A percentile compares a stretch with the other conserved stretches of the same genome.
These are phyloP conservation scores for Coptodon rendalli DNA, from an alignment of 2,113 vertebrate species.

Conservation along the genomic window DNA sequence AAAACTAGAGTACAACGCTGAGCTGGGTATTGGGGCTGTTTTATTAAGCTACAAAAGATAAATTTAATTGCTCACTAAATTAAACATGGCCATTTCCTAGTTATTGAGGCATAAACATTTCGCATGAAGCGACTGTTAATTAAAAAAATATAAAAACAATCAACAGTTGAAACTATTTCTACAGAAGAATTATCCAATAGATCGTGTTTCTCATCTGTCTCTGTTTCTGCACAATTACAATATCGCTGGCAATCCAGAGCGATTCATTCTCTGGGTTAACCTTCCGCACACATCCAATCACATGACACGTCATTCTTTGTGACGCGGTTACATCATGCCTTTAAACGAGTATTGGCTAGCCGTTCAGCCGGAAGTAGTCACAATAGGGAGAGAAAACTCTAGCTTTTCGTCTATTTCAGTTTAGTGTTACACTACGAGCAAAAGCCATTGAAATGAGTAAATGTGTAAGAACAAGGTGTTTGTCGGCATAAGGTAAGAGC, in stretches of 20 bases:
- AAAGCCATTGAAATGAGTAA: background rate
- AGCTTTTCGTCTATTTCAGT: background rate
- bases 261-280: background rate
- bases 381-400: background rate
- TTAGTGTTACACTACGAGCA: background rate
- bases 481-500: conserved; percentile 15
- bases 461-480: background rate
- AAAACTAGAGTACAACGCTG: background rate
- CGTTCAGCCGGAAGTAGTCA: conserved; percentile 26
- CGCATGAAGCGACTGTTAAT: background rate
- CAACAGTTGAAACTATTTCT: background rate
- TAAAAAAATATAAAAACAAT: background rate
- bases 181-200: background rate
- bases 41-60: background rate
- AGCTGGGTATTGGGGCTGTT: background rate
- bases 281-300: background rate
- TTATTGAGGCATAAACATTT: background rate
- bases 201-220: accelerated
- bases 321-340: conserved; percentile 20
- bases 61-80: background rate
- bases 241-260: background rate
- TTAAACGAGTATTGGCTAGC: conserved; percentile 11
- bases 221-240: background rate
- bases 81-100: accelerated
- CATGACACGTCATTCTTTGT: background rate